These are phyloP conservation scores for Stegodyphus dumicola DNA, from an alignment of 1,140 invertebrate genomes.

Conservation along the genomic window DNA sequence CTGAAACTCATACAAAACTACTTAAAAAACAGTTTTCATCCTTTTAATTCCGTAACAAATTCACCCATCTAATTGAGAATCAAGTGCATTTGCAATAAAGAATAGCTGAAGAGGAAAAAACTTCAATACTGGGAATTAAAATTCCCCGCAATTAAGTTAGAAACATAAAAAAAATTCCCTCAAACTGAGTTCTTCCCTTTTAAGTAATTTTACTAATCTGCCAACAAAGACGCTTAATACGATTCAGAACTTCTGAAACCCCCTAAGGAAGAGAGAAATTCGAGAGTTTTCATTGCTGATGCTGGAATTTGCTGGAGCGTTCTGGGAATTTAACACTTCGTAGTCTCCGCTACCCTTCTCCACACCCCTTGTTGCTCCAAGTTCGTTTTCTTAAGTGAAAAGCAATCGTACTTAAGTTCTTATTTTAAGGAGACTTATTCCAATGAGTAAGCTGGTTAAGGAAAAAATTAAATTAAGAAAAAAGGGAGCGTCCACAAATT, in stretches of 20 bases:
- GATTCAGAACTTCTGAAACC: constrained; percentile 20
- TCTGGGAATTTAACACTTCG: constrained; percentile 42
- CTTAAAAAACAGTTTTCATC: constrained; percentile 40
- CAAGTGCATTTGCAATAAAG: background rate
- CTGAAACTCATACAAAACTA: constrained; percentile 7
- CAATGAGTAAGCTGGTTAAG: constrained; percentile 20
- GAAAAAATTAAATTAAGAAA: constrained; percentile 36
- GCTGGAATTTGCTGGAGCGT: constrained; percentile 38
- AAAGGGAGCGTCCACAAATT: constrained; percentile 1
- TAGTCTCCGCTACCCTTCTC: constrained; percentile 15
- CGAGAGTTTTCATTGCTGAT: constrained; percentile 33
- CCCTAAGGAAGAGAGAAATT: constrained; percentile 35
- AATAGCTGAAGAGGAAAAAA: constrained; percentile 17
- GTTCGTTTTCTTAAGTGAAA: constrained; percentile 47
- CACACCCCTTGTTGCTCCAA: constrained; percentile 11
- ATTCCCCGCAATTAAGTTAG: constrained; percentile 2
- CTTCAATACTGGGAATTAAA: constrained; percentile 37
- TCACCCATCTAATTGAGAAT: background rate
- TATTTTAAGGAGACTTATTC: constrained; percentile 56
- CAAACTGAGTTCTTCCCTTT: background rate
- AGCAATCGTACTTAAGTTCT: constrained; percentile 51
- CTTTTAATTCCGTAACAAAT: constrained; percentile 1
- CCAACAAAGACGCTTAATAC: constrained; percentile 36
- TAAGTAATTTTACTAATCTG: constrained; percentile 54
- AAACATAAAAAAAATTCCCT: constrained; percentile 12